Conservation (phyloP, 2,888 invertebrate species). For the Chrysolina americana region DNA sequence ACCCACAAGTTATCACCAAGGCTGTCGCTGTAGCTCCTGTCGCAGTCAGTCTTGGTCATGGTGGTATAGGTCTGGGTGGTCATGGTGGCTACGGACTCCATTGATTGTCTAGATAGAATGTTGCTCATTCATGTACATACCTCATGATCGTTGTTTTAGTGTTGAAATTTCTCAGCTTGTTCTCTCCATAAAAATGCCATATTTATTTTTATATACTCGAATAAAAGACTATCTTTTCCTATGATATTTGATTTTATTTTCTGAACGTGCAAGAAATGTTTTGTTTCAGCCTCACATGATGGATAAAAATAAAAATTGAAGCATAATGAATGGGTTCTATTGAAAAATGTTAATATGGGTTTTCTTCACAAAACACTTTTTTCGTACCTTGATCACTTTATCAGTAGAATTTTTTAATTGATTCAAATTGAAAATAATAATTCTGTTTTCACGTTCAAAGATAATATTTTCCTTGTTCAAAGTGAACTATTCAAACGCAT, state of each 20-base stretch:
- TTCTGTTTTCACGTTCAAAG: too few relatives aligned
- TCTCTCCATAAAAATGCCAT: constrained; percentile 47
- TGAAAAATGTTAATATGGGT: too few relatives aligned
- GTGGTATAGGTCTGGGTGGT: constrained; percentile 35
- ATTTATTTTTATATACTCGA: constrained; percentile 50
- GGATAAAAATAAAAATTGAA: background rate
- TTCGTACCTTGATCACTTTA: too few relatives aligned
- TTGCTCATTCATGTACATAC: constrained; percentile 52
- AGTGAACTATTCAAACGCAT: too few relatives aligned
- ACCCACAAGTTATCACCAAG: constrained; percentile 65
- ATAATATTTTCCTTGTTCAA: too few relatives aligned
- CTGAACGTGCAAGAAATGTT: background rate
- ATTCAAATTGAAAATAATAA: too few relatives aligned
- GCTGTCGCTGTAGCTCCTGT: constrained; percentile 46
- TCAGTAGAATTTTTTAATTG: too few relatives aligned
- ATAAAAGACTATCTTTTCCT: constrained; percentile 48
- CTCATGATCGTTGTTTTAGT: constrained; percentile 50
- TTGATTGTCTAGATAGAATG: constrained; percentile 38
- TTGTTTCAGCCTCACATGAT: background rate
- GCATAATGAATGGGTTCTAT: too few relatives aligned
- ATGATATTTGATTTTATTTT: constrained; percentile 30
- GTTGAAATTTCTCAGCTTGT: constrained; percentile 42
- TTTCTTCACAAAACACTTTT: too few relatives aligned
- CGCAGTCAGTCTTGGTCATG: constrained; percentile 40
- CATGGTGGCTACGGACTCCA: constrained; percentile 40